Evolutionary conservation across 2,888 invertebrate genomes (phyloP).

Genomic region (Chironomus riparius): DNA sequence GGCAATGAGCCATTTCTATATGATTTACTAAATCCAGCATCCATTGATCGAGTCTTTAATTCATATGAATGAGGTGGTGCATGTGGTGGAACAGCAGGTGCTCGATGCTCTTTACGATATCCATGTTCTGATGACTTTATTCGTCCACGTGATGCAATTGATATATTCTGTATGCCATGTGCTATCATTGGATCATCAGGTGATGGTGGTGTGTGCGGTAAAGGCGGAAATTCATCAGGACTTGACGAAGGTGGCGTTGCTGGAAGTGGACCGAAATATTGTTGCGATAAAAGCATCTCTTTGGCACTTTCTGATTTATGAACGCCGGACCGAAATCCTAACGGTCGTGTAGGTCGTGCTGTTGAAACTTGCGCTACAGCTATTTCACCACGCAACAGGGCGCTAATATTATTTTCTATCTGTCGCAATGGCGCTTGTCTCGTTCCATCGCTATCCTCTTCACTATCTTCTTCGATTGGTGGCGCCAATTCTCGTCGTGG

Average conservation of each 20-base stretch:
- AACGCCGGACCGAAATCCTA: conserved; percentile 50
- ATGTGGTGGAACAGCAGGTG: conserved; percentile 61
- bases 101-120: conserved; percentile 43
- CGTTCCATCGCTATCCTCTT: conserved; percentile 56
- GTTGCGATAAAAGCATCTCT: conserved; percentile 49
- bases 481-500: conserved; percentile 58
- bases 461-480: conserved; percentile 55
- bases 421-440: conserved; percentile 59
- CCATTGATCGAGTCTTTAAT: conserved; percentile 77
- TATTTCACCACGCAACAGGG: conserved; percentile 49
- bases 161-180: conserved; percentile 29
- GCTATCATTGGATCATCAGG: conserved; percentile 47
- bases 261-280: conserved; percentile 40
- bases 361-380: conserved; percentile 34
- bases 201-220: conserved; percentile 77
- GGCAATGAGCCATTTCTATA: conserved; percentile 34
- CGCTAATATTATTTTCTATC: conserved; percentile 64
- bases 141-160: conserved; percentile 29
- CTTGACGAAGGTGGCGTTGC: conserved; percentile 39
- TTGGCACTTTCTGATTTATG: conserved; percentile 68
- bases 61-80: conserved; percentile 51
- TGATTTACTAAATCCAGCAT: conserved; percentile 62
- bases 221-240: conserved; percentile 56
- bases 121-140: conserved; percentile 30
- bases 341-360: conserved; percentile 37